Evolutionary conservation across 1,140 invertebrate genomes (phyloP), one percentile per base, ranked within the genome.

Genomic region (Riptortus pedestris): DNA sequence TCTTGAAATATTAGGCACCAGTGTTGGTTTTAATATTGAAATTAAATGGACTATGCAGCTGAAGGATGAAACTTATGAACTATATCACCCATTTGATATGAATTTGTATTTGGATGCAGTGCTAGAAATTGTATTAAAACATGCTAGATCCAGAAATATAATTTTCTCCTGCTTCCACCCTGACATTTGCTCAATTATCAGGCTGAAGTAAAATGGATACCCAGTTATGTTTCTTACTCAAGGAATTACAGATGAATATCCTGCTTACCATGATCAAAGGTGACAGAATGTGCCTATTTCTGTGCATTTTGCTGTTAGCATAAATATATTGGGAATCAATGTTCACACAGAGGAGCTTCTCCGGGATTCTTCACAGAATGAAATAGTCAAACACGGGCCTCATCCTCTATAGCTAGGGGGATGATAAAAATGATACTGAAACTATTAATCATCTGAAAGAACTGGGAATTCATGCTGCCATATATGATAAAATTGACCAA

Each of bases 401-500:
- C 20, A 83, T 95, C 1, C 83, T 96, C 47, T 97, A 96, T 73
- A 93, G 91, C 72, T 98, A 93, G 94, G 94, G 94, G 4, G 92
- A 96, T 72, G 90, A 95, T 72, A 94, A 93, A 71, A 95, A 96
- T 70, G 85, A 91, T 73, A 84, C 84, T 64, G 82, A 84, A n/a
- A 90, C 88, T 0, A 93, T 96, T 47, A 85, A 86, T 68, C 81
- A 86, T 70, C 78, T 96, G 0, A 94, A 94, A 74, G 80, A 87
- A 67, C 78, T 93, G 59, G 92, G 92, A 2, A 79, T 96, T 24
- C 90, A 96, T 73, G 93, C 88, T 47, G 87, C 96, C 31, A 96
- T 96, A 71, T 96, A 94, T 73, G 93, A 97, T 73, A 93, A 90
- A 74, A 85, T 91, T 67, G 87, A 91, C 71, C 83, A 90, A 64